Evolutionary conservation across 2,888 invertebrate species (phyloP).

Genomic region (Rotaria sp.): DNA sequence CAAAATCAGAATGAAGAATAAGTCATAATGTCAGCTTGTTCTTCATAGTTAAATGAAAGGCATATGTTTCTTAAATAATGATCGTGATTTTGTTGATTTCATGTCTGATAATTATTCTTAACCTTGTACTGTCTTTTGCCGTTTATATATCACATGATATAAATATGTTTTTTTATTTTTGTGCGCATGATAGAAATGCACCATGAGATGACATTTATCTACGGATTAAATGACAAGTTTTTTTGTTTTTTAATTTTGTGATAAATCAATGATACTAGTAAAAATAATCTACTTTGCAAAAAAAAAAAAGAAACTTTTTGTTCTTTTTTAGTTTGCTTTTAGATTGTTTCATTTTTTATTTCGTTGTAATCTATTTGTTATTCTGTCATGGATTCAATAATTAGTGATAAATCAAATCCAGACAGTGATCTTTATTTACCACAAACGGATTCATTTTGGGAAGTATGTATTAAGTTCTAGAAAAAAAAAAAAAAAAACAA

Average conservation of each 20-base stretch:
- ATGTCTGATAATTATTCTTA: not conserved
- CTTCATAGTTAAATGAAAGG: not conserved
- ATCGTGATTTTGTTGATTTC: not conserved
- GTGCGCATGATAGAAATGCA: not conserved
- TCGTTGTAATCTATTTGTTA: not conserved
- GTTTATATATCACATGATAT: not conserved
- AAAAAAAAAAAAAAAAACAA: not conserved
- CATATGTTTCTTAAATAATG: not conserved
- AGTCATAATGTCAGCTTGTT: not conserved
- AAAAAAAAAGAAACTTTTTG: not conserved
- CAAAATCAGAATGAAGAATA: not conserved
- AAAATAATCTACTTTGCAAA: too few species aligned
- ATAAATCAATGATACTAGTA: too few species aligned
- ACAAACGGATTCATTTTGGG: not conserved
- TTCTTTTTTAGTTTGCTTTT: not conserved
- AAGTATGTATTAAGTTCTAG: not conserved
- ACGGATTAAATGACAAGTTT: not conserved
- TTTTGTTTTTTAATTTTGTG: not conserved
- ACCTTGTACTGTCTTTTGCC: not conserved
- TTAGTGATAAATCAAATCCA: not conserved
- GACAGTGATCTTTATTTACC: not conserved
- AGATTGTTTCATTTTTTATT: not conserved
- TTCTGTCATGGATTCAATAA: not conserved
- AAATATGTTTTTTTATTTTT: not conserved
- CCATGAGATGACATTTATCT: not conserved